Percentiles rank a stretch among this genome's conserved stretches.
phyloP scores from a whole-genome alignment of 1,140 invertebrate species.

The Macrotrachela quadricornifera region DNA sequence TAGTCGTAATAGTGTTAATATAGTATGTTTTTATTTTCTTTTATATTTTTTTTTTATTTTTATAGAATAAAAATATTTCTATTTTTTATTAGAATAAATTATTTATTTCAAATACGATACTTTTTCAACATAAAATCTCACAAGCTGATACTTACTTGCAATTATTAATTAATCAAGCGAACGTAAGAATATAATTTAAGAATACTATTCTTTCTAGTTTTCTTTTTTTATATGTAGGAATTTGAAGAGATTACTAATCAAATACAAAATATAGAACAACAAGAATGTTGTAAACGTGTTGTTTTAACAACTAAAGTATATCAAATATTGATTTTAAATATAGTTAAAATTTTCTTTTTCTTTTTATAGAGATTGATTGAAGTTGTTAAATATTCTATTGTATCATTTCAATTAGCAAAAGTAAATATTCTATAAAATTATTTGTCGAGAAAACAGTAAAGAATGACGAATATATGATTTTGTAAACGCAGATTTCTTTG shows the following conservation, averaged over 20 bases:
- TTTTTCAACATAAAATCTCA: slow-evolving; percentile 41
- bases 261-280: no score
- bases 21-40: background rate
- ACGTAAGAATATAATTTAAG: slow-evolving; percentile 18
- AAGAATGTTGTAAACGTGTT: no score
- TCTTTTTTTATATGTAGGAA: no score
- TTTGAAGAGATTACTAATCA: no score
- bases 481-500: no score
- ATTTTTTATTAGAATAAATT: slow-evolving; percentile 33
- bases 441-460: no score
- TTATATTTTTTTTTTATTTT: background rate
- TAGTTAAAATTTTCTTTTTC: slow-evolving; percentile 32
- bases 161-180: slow-evolving; percentile 71
- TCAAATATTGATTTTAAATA: no score
- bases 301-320: no score
- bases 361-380: slow-evolving; percentile 45
- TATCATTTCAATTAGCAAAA: slow-evolving; percentile 86
- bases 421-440: slow-evolving; percentile 27
- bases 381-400: slow-evolving; percentile 86
- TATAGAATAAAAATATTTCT: slow-evolving; percentile 4
- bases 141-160: slow-evolving; percentile 89
- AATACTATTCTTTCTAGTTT: no score
- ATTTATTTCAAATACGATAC: slow-evolving; percentile 45
- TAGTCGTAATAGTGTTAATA: slow-evolving; percentile 42
- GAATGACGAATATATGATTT: no score